Base-by-base conservation (phyloP, 1,140 invertebrate species). In the Papilio polytes region DNA sequence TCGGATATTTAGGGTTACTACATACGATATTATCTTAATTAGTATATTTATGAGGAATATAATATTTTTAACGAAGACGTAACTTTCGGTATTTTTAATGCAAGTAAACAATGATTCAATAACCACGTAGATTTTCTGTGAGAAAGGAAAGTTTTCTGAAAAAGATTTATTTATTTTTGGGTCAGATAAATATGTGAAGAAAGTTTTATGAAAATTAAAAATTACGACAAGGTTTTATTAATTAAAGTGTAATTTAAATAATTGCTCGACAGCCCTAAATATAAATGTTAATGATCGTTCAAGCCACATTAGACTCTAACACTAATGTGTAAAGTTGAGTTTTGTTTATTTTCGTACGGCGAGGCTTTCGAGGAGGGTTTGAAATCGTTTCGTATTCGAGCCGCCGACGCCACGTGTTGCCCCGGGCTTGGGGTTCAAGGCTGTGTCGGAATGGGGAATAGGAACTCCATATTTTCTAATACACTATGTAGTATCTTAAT, bases 331-430 rank as follows among this genome's bases (percentile, higher is more conserved):
- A 91, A 88, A 85, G 87, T 80, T 84, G 83, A 85, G 85, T 90
- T 89, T 91, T 66, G 63, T 79, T 84, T 82, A 74, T 80, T 51
- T 77, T 73, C 48, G 79, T 72, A 74, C 70, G 44, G 72, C 36
- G 84, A 90, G 85, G 88, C 87, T 90, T 91, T 85, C 83, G 84
- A 87, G 86, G 85, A 88, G 83, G 85, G 86, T 85, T 79, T 83
- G 79, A 88, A 84, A 90, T 87, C 84, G 87, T 88, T 91, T 88
- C 78, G 91, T 89, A 90, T 91, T 90, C 88, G 80, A 80, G 63
- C 83, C 83, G 84, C 86, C 85, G 84, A 77, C 84, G 85, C 88
- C 90, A 90, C 90, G 89, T 91, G 91, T 90, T 90, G 90, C 86
- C 86, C 84, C 74, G 82, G 81, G 86, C 88, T 87, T 90, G 82